Percentiles rank a stretch among this genome's conserved stretches.
Conservation (phyloP, 2,113 vertebrate species). For the Microcebus ravelobensis region DNA sequence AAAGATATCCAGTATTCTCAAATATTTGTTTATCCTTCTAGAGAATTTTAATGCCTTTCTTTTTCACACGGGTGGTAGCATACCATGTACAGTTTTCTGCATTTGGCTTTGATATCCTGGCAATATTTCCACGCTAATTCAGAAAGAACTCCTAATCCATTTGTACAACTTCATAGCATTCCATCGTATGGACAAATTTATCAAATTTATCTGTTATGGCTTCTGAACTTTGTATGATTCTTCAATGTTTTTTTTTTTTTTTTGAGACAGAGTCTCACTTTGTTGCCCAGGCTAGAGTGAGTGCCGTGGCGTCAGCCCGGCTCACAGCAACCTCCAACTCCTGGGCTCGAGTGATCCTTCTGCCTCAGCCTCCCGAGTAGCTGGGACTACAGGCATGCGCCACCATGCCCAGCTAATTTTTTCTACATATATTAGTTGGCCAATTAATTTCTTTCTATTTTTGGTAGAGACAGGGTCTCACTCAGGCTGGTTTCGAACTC, state of each 20-base stretch:
- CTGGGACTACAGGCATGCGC: no score
- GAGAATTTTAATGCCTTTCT: neutral
- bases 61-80: neutral
- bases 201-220: neutral
- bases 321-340: no score
- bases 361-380: no score
- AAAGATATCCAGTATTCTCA: neutral
- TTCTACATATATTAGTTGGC: no score
- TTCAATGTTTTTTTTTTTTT: neutral
- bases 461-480: no score
- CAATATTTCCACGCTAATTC: neutral
- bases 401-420: no score
- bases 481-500: no score
- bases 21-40: neutral
- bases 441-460: no score
- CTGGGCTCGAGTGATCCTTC: no score
- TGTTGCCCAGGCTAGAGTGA: no score
- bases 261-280: no score
- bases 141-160: neutral
- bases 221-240: neutral
- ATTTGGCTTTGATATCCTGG: neutral
- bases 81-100: neutral
- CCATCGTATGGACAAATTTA: neutral
- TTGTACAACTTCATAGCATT: neutral
- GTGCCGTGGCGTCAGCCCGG: no score